Evolutionary conservation across 2,797 vertebrate species (phyloP).

Genomic region (Eospalax fontanierii): DNA sequence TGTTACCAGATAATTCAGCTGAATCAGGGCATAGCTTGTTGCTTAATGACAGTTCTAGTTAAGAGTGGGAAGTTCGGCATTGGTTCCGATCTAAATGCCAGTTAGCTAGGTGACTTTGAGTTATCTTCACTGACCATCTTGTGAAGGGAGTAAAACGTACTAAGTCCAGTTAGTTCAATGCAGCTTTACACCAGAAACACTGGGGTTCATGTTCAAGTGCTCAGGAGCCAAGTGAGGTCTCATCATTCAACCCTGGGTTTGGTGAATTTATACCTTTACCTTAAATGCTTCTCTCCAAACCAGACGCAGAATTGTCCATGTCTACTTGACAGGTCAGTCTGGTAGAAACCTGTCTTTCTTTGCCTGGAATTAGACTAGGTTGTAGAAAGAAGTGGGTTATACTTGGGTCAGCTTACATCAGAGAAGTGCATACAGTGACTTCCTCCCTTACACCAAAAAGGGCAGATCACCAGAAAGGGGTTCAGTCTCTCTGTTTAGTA

Average conservation of each 20-base stretch:
- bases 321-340: background rate
- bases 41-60: background rate
- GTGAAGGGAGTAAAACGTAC: background rate
- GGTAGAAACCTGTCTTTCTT: background rate
- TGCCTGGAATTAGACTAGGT: background rate
- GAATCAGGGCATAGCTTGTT: background rate
- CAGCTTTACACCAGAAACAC: background rate
- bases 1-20: background rate
- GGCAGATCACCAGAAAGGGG: background rate
- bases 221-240: background rate
- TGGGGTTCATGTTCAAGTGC: background rate
- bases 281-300: background rate
- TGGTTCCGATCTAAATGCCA: background rate
- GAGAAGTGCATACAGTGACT: slow-evolving; percentile 6
- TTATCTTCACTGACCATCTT: background rate
- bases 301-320: background rate
- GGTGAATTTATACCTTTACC: background rate
- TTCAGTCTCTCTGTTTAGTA: background rate
- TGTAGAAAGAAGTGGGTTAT: slow-evolving; percentile 41
- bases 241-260: background rate
- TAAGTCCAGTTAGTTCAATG: background rate
- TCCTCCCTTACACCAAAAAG: background rate
- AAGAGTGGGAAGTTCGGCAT: background rate
- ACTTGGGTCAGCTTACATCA: background rate
- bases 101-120: background rate